Conservation (phyloP, 64 coral and sea anemone species). For the Trachythela sp. region DNA sequence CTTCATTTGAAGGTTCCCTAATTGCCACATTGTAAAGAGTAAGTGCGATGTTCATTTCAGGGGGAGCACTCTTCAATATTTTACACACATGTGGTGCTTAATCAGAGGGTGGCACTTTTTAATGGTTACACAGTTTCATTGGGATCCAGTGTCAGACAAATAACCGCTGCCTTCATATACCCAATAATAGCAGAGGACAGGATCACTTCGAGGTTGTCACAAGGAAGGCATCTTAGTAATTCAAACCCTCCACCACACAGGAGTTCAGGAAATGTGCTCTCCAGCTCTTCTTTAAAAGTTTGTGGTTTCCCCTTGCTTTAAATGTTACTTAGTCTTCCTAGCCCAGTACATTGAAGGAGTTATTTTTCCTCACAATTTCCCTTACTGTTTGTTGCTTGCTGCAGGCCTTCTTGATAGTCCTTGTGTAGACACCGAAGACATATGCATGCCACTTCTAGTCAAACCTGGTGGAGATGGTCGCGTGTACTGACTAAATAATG, state of each 20-base stretch:
- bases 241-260: not conserved
- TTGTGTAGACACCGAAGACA: not conserved
- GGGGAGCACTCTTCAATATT: too few species aligned
- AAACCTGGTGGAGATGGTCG: not conserved
- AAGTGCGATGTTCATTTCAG: too few species aligned
- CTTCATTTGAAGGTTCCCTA: too few species aligned
- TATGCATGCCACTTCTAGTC: not conserved
- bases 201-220: not conserved
- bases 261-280: not conserved
- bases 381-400: not conserved
- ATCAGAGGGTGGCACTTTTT: too few species aligned
- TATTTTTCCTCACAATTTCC: not conserved
- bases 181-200: not conserved
- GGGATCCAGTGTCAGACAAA: not conserved
- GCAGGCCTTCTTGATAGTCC: not conserved
- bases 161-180: too few species aligned
- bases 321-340: not conserved
- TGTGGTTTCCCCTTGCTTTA: not conserved
- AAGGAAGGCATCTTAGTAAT: not conserved
- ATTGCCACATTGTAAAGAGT: too few species aligned
- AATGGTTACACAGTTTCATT: too few species aligned
- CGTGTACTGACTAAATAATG: not conserved
- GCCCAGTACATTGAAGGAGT: not conserved
- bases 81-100: too few species aligned
- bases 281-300: not conserved